Evolutionary conservation across 2,888 invertebrate genomes (phyloP).

Genomic region (Sylvicola fuscatus): DNA sequence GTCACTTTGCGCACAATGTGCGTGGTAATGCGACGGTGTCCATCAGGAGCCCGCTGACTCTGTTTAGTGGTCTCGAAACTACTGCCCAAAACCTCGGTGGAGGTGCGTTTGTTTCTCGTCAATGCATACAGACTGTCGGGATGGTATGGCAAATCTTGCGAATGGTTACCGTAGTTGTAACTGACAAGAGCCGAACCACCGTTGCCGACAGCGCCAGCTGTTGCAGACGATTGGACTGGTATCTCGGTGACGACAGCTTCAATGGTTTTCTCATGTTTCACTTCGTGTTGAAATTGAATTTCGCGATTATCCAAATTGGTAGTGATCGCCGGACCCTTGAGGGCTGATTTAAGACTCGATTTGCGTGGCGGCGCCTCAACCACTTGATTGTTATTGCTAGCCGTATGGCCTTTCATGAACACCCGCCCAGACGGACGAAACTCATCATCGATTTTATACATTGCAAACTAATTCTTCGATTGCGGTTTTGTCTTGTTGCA

Average conservation of each 20-base stretch:
- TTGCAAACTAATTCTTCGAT: conserved; percentile 3
- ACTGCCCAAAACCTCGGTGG: conserved; percentile 69
- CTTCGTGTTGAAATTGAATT: conserved; percentile 28
- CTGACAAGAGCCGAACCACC: conserved; percentile 26
- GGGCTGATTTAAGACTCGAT: conserved; percentile 29
- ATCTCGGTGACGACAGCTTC: conserved; percentile 30
- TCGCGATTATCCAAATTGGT: conserved; percentile 29
- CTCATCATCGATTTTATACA: conserved; percentile 17
- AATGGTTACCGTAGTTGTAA: conserved; percentile 11
- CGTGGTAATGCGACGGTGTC: conserved; percentile 64
- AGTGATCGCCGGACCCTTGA: conserved; percentile 39
- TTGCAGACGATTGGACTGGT: conserved; percentile 13
- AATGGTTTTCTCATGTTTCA: conserved; percentile 32
- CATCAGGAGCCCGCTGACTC: conserved; percentile 56
- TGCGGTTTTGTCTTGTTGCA: neutral
- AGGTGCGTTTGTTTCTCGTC: conserved; percentile 60
- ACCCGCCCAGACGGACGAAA: conserved; percentile 15
- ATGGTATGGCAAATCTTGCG: conserved; percentile 6
- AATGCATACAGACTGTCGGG: conserved; percentile 42
- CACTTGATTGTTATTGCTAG: neutral
- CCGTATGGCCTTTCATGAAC: conserved; percentile 14
- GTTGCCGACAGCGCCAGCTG: conserved; percentile 5
- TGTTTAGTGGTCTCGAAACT: conserved; percentile 69
- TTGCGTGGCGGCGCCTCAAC: conserved; percentile 15
- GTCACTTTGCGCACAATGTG: conserved; percentile 76